Evolutionary conservation across 2,888 invertebrate species (phyloP), one percentile per base, ranked within the genome.

Genomic region (Chrysolina haemoptera): DNA sequence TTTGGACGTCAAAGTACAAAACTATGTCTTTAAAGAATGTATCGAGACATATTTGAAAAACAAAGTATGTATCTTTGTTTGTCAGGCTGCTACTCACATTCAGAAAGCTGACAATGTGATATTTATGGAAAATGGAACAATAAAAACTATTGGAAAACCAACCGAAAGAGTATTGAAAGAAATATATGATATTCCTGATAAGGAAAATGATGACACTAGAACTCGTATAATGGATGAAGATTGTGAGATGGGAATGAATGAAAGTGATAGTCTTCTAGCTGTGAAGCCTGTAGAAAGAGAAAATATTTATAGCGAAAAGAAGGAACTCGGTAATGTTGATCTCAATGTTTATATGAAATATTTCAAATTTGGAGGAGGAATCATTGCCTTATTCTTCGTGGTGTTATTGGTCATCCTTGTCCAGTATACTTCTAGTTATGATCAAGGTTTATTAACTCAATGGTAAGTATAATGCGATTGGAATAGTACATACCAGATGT

Each of bases 61-160:
- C 35, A 86, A 85, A 76, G 64, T 85, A 0, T 81, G 82, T 18
- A 75, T 86, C 62, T 77, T 86, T 35, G 82, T 84, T 14, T 84
- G 83, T 14, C 84, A 85, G 67, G 83, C 84, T 68, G 70, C 78
- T 6, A 79, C 79, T 18, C 83, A 84, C 43, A 75, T 85, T 8
- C 79, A 82, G 65, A 62, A 68, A 18, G 79, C 80, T 22, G 82
- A 84, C 41, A 79, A 77, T 27, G 78, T 82, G 1, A 63, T 84
- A 2, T 75, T 82, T 12, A 73, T 85, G 70, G 79, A 82, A 48
- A 62, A 72, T 22, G 73, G 72, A 4, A 50, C 41, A 20, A 72
- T 79, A 6, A 75, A 68, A 48, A 70, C 63, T 22, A 40, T 65
- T 53, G 77, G 75, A 20, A 72, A 59, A 50, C 73, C 71, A 4